These are phyloP conservation scores for Chaetogeoica ovagalla DNA, from an alignment of 2,888 invertebrate genomes.

Conservation along the genomic window DNA sequence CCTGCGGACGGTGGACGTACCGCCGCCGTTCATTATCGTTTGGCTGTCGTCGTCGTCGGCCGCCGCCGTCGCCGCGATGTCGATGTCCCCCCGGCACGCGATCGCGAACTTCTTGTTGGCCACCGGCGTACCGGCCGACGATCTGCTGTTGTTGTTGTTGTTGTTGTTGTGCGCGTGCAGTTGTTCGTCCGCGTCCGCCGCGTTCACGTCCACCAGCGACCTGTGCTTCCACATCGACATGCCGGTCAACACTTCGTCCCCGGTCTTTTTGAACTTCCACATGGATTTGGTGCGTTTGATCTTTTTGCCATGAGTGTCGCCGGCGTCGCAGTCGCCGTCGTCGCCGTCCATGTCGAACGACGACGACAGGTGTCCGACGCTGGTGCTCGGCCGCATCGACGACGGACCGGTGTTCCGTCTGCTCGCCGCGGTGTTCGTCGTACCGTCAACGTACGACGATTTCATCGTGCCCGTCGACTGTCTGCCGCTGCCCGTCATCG, in stretches of 20 bases:
- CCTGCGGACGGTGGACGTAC: constrained; percentile 26
- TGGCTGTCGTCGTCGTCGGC: constrained; percentile 53
- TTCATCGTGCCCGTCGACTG: constrained; percentile 50
- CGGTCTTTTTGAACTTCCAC: constrained; percentile 76
- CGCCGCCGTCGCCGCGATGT: constrained; percentile 16
- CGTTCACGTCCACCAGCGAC: constrained; percentile 72
- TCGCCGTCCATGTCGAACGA: constrained; percentile 59
- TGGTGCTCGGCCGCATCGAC: constrained; percentile 54
- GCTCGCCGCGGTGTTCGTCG: constrained; percentile 44
- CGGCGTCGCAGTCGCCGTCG: constrained; percentile 62
- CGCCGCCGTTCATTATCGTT: constrained; percentile 54
- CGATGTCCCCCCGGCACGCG: constrained; percentile 49
- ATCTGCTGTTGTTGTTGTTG: constrained; percentile 58
- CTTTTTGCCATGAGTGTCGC: constrained; percentile 62
- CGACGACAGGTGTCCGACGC: constrained; percentile 60
- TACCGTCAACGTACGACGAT: constrained; percentile 54
- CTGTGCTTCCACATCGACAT: constrained; percentile 87
- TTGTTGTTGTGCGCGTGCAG: constrained; percentile 39
- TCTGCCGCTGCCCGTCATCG: neutral
- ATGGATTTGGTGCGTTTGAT: constrained; percentile 78
- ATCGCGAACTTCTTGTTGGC: constrained; percentile 53
- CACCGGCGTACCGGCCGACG: constrained; percentile 50
- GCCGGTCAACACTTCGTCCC: constrained; percentile 76
- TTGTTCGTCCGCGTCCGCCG: constrained; percentile 50
- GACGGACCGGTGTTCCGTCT: constrained; percentile 53